phyloP scores from a whole-genome alignment of 2,888 invertebrate species.

The Cephus sareptanus region DNA sequence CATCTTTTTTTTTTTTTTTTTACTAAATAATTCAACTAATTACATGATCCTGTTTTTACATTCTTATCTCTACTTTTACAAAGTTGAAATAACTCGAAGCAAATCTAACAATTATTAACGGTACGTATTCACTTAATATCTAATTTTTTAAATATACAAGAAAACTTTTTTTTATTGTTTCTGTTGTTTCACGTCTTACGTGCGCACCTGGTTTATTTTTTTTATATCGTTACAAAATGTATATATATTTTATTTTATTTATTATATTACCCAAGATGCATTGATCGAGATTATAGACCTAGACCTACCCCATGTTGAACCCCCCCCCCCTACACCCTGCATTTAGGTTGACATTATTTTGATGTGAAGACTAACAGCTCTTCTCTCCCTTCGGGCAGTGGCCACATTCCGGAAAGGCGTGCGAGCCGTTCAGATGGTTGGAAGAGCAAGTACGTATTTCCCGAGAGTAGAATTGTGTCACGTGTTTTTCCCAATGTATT shows the following conservation, averaged over 20 bases:
- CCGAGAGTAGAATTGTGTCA: conserved; percentile 65
- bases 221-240: neutral
- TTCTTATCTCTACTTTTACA: neutral
- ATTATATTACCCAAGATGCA: conserved; percentile 15
- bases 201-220: neutral
- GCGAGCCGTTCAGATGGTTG: conserved; percentile 98
- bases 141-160: neutral
- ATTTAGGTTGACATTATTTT: conserved; percentile 50
- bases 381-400: conserved; percentile 80
- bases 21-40: too few species aligned
- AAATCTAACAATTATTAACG: neutral
- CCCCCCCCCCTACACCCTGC: conserved; percentile 39
- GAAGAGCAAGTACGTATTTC: conserved; percentile 96
- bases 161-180: neutral
- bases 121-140: neutral
- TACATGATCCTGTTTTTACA: too few species aligned
- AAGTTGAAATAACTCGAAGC: neutral
- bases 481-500: conserved; percentile 43
- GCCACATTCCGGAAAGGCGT: conserved; percentile 99
- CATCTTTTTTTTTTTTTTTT: too few species aligned
- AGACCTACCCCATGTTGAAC: conserved; percentile 33
- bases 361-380: conserved; percentile 66
- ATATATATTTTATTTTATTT: neutral
- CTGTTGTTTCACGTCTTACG: neutral
- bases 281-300: conserved; percentile 37